These are phyloP conservation scores for Leptosomus discolor DNA, from an alignment of 2,113 vertebrate species.

Conservation along the genomic window DNA sequence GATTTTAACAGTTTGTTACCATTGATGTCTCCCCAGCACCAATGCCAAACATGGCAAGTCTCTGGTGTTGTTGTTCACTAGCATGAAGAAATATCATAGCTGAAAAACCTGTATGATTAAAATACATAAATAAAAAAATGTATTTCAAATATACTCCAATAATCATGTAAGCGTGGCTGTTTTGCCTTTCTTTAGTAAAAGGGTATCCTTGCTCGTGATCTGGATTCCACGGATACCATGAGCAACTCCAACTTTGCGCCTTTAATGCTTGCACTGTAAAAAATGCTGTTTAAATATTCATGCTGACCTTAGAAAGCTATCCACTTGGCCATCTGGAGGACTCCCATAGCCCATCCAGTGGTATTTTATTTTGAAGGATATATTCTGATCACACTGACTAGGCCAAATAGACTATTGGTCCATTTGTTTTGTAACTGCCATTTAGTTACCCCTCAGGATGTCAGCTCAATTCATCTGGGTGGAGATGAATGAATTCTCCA, in stretches of 20 bases:
- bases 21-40: background rate
- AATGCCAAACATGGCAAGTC: background rate
- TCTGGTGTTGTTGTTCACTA: background rate
- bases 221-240: constrained; percentile 57
- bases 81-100: background rate
- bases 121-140: background rate
- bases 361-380: constrained; percentile 58
- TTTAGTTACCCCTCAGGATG: constrained; percentile 54
- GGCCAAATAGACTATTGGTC: constrained; percentile 53
- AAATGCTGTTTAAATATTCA: constrained; percentile 69
- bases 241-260: constrained; percentile 59
- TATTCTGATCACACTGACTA: constrained; percentile 40
- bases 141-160: background rate
- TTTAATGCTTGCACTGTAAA: constrained; percentile 69
- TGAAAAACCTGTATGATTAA: background rate
- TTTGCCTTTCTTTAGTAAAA: background rate
- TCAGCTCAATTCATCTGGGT: constrained; percentile 32
- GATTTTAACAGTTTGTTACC: background rate
- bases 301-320: constrained; percentile 69
- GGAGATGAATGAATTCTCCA: constrained; percentile 2
- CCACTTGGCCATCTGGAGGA: constrained; percentile 68
- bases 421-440: constrained; percentile 51
- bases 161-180: background rate
- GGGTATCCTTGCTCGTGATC: background rate
- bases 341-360: constrained; percentile 46